Evolutionary conservation across 2,113 vertebrate species (phyloP).

Genomic region (Cavia porcellus): DNA sequence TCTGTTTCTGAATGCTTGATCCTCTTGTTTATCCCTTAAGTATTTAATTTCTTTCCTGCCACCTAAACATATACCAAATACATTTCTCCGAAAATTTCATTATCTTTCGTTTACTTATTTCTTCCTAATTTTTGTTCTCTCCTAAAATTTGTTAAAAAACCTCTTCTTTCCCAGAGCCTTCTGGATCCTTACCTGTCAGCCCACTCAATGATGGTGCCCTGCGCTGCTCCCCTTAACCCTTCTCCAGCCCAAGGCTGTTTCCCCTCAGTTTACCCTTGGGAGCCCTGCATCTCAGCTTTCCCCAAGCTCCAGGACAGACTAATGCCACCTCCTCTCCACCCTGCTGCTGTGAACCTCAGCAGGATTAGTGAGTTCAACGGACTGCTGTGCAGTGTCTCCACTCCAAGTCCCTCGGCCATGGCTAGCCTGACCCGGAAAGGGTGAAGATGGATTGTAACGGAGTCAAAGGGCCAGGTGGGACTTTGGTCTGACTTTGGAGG

Average conservation of each 20-base stretch:
- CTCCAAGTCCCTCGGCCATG: neutral
- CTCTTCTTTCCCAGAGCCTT: neutral
- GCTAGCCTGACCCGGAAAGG: neutral
- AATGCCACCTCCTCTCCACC: neutral
- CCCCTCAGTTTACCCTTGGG: neutral
- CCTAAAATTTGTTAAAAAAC: constrained; percentile 3
- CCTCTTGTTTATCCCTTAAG: constrained; percentile 62
- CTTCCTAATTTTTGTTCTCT: constrained; percentile 35
- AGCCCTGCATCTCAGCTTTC: neutral
- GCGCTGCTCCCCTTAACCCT: neutral
- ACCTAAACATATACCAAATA: constrained; percentile 61
- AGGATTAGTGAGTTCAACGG: constrained; percentile 81
- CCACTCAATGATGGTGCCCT: neutral
- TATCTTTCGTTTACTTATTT: constrained; percentile 60
- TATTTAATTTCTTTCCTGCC: constrained; percentile 67
- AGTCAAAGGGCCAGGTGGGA: constrained; percentile 27
- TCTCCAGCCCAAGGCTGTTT: neutral
- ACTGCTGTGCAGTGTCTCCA: constrained; percentile 20
- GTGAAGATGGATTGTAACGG: neutral
- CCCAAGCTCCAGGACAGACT: neutral
- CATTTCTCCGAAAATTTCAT: constrained; percentile 74
- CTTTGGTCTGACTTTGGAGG: constrained; percentile 5
- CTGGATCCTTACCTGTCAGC: neutral
- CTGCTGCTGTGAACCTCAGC: neutral
- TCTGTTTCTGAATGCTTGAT: constrained; percentile 57